Evolutionary conservation across 2,113 vertebrate genomes (phyloP).

Genomic region (Clinocottus analis): DNA sequence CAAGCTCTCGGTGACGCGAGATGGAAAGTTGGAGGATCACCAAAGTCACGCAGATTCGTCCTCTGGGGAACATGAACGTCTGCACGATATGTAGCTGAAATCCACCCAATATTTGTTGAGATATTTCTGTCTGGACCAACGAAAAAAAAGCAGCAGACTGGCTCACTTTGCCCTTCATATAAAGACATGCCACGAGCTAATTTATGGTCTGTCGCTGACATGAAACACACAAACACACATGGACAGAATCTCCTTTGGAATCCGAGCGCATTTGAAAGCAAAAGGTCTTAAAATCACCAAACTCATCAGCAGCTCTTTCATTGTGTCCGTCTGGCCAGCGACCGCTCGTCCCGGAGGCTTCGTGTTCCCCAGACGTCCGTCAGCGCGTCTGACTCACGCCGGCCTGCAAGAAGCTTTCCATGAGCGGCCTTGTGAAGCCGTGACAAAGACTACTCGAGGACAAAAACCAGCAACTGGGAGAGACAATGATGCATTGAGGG

Average conservation of each 20-base stretch:
- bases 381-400: background rate
- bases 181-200: background rate
- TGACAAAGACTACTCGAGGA: slow-evolving; percentile 8
- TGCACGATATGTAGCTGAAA: background rate
- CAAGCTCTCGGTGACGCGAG: background rate
- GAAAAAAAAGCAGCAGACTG: background rate
- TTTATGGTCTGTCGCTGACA: background rate
- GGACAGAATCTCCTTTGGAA: background rate
- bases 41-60: background rate
- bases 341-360: background rate
- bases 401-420: slow-evolving; percentile 31
- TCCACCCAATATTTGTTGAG: background rate
- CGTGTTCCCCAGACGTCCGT: slow-evolving; percentile 11
- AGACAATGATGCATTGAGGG: slow-evolving; percentile 24
- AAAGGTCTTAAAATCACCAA: background rate
- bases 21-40: background rate
- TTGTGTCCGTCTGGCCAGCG: background rate
- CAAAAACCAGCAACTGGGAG: background rate
- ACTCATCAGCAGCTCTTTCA: background rate
- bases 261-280: background rate
- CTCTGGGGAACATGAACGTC: background rate
- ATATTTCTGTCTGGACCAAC: background rate
- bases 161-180: background rate
- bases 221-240: background rate
- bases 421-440: background rate